Evolutionary conservation across 2,797 vertebrate genomes (phyloP), one percentile per base, ranked within the genome.

Genomic region (Eupleurogrammus muticus): DNA sequence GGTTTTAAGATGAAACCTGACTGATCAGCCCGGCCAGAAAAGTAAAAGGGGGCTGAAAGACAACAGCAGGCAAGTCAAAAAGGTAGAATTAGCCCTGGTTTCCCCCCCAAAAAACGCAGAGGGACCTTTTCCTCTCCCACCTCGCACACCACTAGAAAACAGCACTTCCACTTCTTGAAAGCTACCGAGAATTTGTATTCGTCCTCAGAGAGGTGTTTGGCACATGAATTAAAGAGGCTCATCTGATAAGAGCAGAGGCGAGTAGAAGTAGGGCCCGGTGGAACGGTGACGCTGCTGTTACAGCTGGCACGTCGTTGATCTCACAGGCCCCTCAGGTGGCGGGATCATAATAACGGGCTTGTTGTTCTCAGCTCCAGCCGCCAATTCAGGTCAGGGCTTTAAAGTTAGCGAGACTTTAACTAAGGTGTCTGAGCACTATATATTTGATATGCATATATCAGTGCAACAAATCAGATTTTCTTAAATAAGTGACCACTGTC

Each of bases 1-100:
- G 84, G 85, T 83, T 83, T 91, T 88, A 88, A 88, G 92, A 92
- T 90, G 90, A 90, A 92, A 90, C 90, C 86, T 89, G 82, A 85
- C 92, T 90, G 88, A 89, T 90, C 86, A 87, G 83, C 73, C 74
- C 74, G 53, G 82, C 81, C 86, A 80, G 86, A 91, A 84, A 84
- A 85, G 75, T 72, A 73, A 89, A 87, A 84, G 74, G 80, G 35
- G 86, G 81, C 74, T 84, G 80, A 88, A 80, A 80, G 73, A 81
- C 86, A 84, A 89, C 86, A 87, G 90, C 77, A 46, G 82, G 58
- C 73, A 80, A 85, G 85, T 89, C 79, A 82, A 28, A n/a, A 88
- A 90, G 80, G 84, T 84, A 82, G 83, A 81, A 87, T 90, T 84
- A 90, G 75, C 84, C 40, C 36, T 75, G 75, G 51, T 82, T 74